A percentile compares a stretch with the other conserved stretches of the same genome.
Conservation (phyloP, 2,113 vertebrate genomes). For the Ictidomys tridecemlineatus region DNA sequence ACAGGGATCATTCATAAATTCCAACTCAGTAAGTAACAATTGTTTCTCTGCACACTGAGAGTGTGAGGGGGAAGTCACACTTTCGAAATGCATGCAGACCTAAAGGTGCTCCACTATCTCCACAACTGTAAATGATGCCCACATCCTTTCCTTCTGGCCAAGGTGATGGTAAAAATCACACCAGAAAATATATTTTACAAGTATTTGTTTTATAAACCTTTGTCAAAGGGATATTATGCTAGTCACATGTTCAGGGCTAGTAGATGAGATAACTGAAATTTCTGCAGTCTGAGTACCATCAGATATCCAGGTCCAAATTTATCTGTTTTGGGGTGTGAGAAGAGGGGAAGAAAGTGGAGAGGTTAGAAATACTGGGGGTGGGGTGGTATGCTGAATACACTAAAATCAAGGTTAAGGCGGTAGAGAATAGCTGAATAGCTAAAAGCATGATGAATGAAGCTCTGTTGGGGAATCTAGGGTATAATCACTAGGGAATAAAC, state of each 20-base stretch:
- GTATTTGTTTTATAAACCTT: not conserved
- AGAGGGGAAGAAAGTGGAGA: not conserved
- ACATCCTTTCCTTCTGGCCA: slow-evolving; percentile 51
- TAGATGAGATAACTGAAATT: not conserved
- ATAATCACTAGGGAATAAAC: not conserved
- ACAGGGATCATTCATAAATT: not conserved
- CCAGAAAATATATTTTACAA: not conserved
- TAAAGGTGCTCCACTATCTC: not conserved
- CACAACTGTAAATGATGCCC: slow-evolving; percentile 38
- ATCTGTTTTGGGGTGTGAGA: too few species aligned
- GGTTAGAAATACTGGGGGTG: not conserved
- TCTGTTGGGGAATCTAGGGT: not conserved
- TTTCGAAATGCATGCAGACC: not conserved
- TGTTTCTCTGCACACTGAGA: not conserved
- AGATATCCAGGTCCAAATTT: not conserved
- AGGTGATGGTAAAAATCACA: not conserved
- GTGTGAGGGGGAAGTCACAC: not conserved
- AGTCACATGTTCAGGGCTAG: not conserved
- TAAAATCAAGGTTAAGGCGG: not conserved
- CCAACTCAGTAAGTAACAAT: not conserved
- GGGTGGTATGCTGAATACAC: not conserved
- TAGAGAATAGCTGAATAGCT: not conserved
- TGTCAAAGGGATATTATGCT: not conserved
- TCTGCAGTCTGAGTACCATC: not conserved
- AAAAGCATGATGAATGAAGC: not conserved